Base-by-base conservation (phyloP, 1,140 invertebrate species). In the Apis dorsata region DNA sequence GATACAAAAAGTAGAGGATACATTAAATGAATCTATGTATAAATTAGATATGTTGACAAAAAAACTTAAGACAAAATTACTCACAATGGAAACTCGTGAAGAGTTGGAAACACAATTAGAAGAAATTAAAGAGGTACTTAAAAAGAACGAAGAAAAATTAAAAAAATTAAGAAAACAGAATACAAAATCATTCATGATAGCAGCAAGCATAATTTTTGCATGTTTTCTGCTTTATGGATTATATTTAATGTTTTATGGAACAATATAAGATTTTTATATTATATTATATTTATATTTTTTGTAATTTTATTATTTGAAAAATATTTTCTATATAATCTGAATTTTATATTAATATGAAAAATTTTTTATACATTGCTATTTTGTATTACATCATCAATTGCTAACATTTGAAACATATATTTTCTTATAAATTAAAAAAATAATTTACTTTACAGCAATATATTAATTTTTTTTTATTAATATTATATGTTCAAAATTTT, bases 1-100 rank as follows among this genome's bases (percentile, higher is more conserved):
- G 94, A 90, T 94, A n/a, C 89, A 92, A 72, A 79, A 83, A 21
- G 86, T 92, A 15, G 90, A 94, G 73, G 91, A 94, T 51, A 81
- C 80, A 7, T 85, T 94, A 59, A 90, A 92, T 81, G 85, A 90
- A 10, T 92, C 90, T 28, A 83, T 92, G 57, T 83, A 92, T 13
- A 87, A 87, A 24, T 86, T 94, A 8, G 81, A 90, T 28, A 53
- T 90, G 8, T 87, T 94, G 11, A 91, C 94, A 79, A 90, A 88
- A 74, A 92, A 91, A 66, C 84, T 94, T 0, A 80, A 83, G 44
- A 90, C 86, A 10, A 89, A 91, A 74, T 72, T 91, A 24, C 76
- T 93, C 8, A 91, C 88, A 0, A 70, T 81, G 15, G 91, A 92
- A 74, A 90, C 85, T 90, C 90, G 93, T 11, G 92, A 93, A 51